These are phyloP conservation scores for Luidia sarsii DNA, from an alignment of 53 echinoderm and acorn worm genomes.

Conservation along the genomic window DNA sequence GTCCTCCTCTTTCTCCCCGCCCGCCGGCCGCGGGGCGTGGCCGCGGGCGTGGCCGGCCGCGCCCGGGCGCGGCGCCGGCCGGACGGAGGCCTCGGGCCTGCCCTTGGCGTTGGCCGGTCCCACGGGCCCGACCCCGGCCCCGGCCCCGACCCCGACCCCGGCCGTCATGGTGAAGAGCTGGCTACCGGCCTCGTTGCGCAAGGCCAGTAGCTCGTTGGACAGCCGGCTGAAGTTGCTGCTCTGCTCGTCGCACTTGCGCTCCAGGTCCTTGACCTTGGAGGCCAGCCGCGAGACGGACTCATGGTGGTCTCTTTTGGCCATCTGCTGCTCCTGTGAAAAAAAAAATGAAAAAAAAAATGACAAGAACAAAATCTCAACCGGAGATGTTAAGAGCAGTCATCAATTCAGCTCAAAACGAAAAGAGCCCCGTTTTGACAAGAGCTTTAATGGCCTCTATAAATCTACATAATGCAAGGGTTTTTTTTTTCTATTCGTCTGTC, in stretches of 20 bases:
- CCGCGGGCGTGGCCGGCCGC: neutral
- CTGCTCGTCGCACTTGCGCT: conserved; percentile 91
- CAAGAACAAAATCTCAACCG: no score
- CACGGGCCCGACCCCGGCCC: neutral
- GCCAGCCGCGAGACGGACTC: conserved; percentile 85
- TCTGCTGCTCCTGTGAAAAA: conserved; percentile 76
- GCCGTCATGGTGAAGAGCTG: conserved; percentile 64
- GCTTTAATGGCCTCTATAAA: no score
- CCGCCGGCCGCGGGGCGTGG: neutral
- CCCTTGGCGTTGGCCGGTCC: conserved; percentile 43
- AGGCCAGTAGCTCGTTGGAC: conserved; percentile 82
- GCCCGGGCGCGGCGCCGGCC: neutral
- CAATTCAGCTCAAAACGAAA: no score
- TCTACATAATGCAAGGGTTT: no score
- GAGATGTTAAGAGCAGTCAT: no score
- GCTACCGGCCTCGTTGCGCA: conserved; percentile 79
- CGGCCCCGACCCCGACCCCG: neutral
- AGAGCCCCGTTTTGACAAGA: no score
- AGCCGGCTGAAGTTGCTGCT: conserved; percentile 84
- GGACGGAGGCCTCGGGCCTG: neutral
- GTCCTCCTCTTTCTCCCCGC: conserved; percentile 63
- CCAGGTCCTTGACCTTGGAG: conserved; percentile 88
- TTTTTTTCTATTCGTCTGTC: no score
- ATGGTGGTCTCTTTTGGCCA: conserved; percentile 85
- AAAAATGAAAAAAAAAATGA: no score